phyloP scores from a whole-genome alignment of 1,140 invertebrate species.

The Papilio xuthus region DNA sequence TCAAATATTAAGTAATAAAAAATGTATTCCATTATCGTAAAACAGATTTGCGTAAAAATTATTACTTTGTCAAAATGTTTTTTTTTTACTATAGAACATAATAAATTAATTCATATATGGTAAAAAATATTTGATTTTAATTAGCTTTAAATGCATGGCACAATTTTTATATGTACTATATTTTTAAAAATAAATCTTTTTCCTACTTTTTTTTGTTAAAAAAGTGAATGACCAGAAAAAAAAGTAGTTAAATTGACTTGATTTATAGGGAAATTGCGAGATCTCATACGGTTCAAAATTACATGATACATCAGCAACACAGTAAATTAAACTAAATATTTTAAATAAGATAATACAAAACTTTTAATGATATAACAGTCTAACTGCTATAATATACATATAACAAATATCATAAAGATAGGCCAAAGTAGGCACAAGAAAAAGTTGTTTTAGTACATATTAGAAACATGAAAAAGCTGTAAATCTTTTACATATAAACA shows the following conservation, averaged over 20 bases:
- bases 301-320: not conserved
- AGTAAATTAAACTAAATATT: not conserved
- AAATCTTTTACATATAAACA: not conserved
- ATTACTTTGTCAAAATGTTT: not conserved
- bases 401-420: not conserved
- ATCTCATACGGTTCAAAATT: not conserved
- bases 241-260: slow-evolving; percentile 11
- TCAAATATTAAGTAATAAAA: not conserved
- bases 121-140: slow-evolving; percentile 1
- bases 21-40: not conserved
- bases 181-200: not conserved
- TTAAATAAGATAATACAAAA: not conserved
- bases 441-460: not conserved
- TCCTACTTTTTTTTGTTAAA: not conserved
- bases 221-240: not conserved
- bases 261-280: not conserved
- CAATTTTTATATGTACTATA: not conserved
- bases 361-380: not conserved
- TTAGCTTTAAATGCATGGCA: slow-evolving; percentile 20
- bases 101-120: not conserved
- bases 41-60: not conserved
- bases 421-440: not conserved
- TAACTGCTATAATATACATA: slow-evolving; percentile 2
- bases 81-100: too few species aligned
- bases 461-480: too few species aligned